Evolutionary conservation across 92 coral and sea anemone genomes (phyloP).

Genomic region (Epizoanthus illoricatus): DNA sequence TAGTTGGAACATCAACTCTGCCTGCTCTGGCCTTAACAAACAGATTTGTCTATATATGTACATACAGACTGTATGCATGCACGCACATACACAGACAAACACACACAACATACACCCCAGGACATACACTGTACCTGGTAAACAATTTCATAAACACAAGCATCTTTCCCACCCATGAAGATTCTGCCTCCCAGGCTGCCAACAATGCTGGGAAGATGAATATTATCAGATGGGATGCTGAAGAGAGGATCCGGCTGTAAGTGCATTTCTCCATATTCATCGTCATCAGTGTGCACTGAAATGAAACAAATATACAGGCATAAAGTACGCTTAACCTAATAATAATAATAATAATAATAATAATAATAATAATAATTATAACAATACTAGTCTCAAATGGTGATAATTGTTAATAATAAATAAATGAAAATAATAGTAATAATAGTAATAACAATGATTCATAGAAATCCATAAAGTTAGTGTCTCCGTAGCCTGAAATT

Average conservation of each 20-base stretch:
- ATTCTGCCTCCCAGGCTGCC: slow-evolving; percentile 84
- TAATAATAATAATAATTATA: neutral
- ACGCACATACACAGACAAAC: neutral
- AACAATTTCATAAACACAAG: slow-evolving; percentile 90
- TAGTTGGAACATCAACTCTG: too few relatives aligned
- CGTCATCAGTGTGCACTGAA: slow-evolving; percentile 39
- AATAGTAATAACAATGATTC: too few relatives aligned
- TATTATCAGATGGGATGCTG: slow-evolving; percentile 90
- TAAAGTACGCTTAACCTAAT: neutral
- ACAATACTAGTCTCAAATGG: too few relatives aligned
- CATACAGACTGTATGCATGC: neutral
- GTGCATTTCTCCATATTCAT: slow-evolving; percentile 81
- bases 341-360: neutral
- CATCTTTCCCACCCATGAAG: slow-evolving; percentile 93
- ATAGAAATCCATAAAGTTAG: too few relatives aligned
- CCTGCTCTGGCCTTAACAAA: too few relatives aligned
- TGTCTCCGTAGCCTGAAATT: too few relatives aligned
- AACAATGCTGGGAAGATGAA: slow-evolving; percentile 85
- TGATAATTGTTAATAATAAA: too few relatives aligned
- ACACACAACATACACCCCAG: neutral
- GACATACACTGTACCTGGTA: slow-evolving; percentile 89
- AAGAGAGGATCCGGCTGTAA: slow-evolving; percentile 93
- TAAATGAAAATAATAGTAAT: neutral
- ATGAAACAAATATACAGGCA: neutral
- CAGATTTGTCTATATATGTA: too few relatives aligned